These are phyloP conservation scores for Chondrilla cf. caribensis DNA, from an alignment of 37 sponge, comb jelly and placozoan species.

Conservation along the genomic window DNA sequence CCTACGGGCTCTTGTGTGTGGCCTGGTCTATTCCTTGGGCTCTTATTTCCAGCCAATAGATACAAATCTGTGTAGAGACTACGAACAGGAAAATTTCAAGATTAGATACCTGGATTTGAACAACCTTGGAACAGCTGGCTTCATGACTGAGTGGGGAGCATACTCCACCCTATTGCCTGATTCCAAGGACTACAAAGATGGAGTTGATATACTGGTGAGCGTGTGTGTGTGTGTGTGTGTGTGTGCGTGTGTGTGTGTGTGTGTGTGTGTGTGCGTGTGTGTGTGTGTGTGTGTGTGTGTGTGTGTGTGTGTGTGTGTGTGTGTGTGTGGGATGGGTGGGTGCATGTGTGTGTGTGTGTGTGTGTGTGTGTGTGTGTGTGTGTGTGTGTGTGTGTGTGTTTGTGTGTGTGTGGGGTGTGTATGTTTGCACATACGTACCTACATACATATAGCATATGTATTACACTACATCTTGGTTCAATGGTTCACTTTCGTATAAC, in stretches of 20 bases:
- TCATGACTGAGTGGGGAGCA: constrained; percentile 86
- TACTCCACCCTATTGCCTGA: constrained; percentile 29
- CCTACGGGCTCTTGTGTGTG: too few species aligned
- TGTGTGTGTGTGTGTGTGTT: too few species aligned
- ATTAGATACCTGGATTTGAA: constrained; percentile 48
- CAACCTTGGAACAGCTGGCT: constrained; percentile 64
- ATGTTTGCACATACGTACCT: too few species aligned
- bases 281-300: constrained; percentile 16
- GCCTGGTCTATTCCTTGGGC: too few species aligned
- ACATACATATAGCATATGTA: too few species aligned
- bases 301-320: background rate
- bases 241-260: background rate
- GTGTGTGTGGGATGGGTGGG: too few species aligned
- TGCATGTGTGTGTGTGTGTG: background rate
- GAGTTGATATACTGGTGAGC: constrained; percentile 12
- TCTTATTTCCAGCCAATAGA: constrained; percentile 49
- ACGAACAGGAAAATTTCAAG: constrained; percentile 38
- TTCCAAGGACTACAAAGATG: constrained; percentile 25
- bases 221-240: constrained; percentile 18
- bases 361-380: too few species aligned
- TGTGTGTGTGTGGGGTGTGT: too few species aligned
- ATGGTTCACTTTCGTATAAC: background rate
- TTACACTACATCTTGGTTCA: too few species aligned
- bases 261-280: background rate
- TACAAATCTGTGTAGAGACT: constrained; percentile 40